A percentile compares a stretch with the other conserved stretches of the same genome.
Evolutionary conservation across 2,113 vertebrate genomes (phyloP).

Genomic region (Chamaea fasciata): DNA sequence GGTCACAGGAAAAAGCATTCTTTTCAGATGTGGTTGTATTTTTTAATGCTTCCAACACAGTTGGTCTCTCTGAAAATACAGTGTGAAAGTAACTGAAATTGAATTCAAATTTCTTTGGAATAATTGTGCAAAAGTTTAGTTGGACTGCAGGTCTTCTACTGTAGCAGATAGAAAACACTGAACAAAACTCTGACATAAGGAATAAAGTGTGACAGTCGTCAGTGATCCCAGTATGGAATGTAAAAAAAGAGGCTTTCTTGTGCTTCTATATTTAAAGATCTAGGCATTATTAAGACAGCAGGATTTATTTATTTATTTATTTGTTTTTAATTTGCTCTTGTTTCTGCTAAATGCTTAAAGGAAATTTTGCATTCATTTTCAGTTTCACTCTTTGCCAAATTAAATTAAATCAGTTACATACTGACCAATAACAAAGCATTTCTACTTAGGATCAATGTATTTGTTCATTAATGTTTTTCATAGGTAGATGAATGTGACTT

Average conservation of each 20-base stretch:
- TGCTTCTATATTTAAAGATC: neutral
- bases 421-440: neutral
- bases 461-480: neutral
- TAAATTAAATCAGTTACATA: neutral
- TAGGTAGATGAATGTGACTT: neutral
- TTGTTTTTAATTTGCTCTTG: neutral
- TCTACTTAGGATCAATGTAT: neutral
- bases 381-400: neutral
- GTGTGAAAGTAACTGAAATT: neutral
- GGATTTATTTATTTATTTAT: neutral
- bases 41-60: constrained; percentile 5
- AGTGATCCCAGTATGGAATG: neutral
- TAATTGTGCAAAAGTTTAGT: neutral
- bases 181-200: neutral
- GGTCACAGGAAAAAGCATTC: constrained; percentile 44
- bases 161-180: neutral
- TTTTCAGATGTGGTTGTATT: neutral
- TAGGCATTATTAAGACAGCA: neutral
- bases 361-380: neutral
- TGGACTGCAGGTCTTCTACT: neutral
- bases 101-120: neutral
- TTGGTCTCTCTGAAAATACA: neutral
- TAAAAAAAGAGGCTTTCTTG: neutral
- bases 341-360: neutral
- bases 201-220: neutral